Percentiles rank a stretch among this genome's conserved stretches.
phyloP scores from a whole-genome alignment of 1,140 invertebrate species.

The Drosophila ananassae region DNA sequence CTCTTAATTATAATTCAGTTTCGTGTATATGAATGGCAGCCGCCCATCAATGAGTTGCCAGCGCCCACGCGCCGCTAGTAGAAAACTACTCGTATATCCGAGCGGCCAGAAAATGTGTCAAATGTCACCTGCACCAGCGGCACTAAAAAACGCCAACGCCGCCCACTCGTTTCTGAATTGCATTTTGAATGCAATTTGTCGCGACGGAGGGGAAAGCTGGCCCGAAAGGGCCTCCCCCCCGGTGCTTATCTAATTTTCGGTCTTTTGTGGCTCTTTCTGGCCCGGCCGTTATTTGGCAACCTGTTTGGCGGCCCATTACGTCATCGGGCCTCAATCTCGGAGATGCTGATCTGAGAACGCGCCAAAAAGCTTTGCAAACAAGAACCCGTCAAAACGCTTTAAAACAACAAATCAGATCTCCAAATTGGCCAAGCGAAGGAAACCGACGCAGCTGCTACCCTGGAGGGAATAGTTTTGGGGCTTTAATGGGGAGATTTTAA shows the following conservation, averaged over 20 bases:
- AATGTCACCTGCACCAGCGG: conserved; percentile 52
- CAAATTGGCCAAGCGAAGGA: not conserved
- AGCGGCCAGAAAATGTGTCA: conserved; percentile 60
- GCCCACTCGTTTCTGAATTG: conserved; percentile 1
- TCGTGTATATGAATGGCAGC: conserved; percentile 50
- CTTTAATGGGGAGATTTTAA: not conserved
- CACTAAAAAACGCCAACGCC: conserved; percentile 24
- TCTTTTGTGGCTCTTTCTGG: not conserved
- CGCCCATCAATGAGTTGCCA: conserved; percentile 50
- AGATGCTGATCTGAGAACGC: conserved; percentile 23
- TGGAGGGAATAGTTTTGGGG: not conserved
- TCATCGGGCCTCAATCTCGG: conserved; percentile 27
- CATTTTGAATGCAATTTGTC: conserved; percentile 32
- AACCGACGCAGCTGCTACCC: not conserved
- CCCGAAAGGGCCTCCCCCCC: conserved; percentile 17
- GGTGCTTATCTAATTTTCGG: conserved; percentile 26
- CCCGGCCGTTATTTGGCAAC: conserved; percentile 49
- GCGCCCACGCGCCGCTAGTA: conserved; percentile 53
- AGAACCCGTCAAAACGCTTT: conserved; percentile 27
- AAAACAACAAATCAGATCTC: conserved; percentile 48
- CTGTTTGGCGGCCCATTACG: conserved; percentile 57
- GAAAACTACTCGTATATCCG: conserved; percentile 11
- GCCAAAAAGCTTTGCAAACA: conserved; percentile 31
- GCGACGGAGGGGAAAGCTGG: not conserved
- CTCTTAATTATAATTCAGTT: conserved; percentile 28